Evolutionary conservation across 2,888 invertebrate genomes (phyloP), one percentile per base, ranked within the genome.

Genomic region (Gerris lacustris): DNA sequence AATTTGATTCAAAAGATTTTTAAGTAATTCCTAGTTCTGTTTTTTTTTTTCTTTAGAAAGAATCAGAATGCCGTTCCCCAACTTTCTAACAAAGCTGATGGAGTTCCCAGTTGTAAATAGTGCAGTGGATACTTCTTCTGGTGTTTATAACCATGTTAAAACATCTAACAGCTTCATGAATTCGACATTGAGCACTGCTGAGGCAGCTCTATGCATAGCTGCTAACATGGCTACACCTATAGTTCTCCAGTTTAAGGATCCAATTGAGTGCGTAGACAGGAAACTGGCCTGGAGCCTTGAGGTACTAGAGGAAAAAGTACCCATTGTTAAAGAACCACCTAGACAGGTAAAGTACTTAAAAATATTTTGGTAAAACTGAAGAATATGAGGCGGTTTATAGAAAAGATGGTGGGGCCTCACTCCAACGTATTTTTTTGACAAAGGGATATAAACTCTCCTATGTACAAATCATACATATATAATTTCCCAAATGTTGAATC

Each of bases 171-270:
- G 82, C 62, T 82, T 85, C 44, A 84, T 88, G 2, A 83, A 87
- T 45, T 83, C 85, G 75, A 87, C 88, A 0, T 83, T 89, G 0
- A 83, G 82, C 44, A 86, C 87, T 5, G 87, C 87, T 2, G 86
- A 86, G 78, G 82, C 80, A 70, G 84, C 84, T 1, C 79, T 84
- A 17, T 73, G 82, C 73, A 83, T 82, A 74, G 85, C 84, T 0
- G 81, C 84, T 0, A 82, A 84, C 69, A 80, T 83, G 45, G 82
- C 83, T 2, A 79, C 79, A 1, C 84, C 84, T 1, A 79, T 85
- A 2, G 82, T 83, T 0, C 81, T 82, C 71, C 82, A 81, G 73
- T 80, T 85, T 9, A 84, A 85, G 76, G 82, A 80, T 0, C 84
- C 82, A 31, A 84, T 86, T 71, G 82, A 80, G 70, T 81, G 80